These are phyloP conservation scores for Epinotia demarniana DNA, from an alignment of 2,888 invertebrate species.

Conservation along the genomic window DNA sequence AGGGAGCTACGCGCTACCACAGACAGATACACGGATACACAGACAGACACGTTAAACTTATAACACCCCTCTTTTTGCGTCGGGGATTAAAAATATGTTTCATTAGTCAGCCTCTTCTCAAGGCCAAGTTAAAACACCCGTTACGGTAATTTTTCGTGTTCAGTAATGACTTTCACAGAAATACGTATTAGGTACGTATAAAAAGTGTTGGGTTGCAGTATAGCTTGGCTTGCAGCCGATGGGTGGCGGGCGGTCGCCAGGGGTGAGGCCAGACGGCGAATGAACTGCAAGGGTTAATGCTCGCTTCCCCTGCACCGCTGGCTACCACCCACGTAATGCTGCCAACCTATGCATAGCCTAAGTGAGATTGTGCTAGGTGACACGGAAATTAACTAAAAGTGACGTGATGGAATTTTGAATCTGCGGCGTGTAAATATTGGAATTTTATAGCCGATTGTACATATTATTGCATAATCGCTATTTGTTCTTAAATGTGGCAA, in stretches of 20 bases:
- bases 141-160: conserved; percentile 24
- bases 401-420: conserved; percentile 13
- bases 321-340: conserved; percentile 71
- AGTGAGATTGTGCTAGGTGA: conserved; percentile 38
- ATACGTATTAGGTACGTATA: conserved; percentile 49
- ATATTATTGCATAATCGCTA: too few species aligned
- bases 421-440: neutral
- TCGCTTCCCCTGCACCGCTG: conserved; percentile 83
- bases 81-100: too few species aligned
- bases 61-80: too few species aligned
- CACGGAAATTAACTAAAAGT: conserved; percentile 37
- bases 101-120: conserved; percentile 8
- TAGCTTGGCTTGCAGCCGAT: conserved; percentile 71
- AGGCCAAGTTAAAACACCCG: conserved; percentile 12
- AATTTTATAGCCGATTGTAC: too few species aligned
- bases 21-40: too few species aligned
- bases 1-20: too few species aligned
- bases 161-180: conserved; percentile 39
- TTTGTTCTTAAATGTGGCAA: too few species aligned
- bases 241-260: conserved; percentile 67
- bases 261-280: conserved; percentile 86
- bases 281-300: conserved; percentile 86
- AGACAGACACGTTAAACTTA: too few species aligned
- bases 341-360: conserved; percentile 56
- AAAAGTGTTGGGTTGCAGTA: conserved; percentile 73